These are phyloP conservation scores for Macrotus californicus DNA, from an alignment of 2,113 vertebrate genomes.

Conservation along the genomic window DNA sequence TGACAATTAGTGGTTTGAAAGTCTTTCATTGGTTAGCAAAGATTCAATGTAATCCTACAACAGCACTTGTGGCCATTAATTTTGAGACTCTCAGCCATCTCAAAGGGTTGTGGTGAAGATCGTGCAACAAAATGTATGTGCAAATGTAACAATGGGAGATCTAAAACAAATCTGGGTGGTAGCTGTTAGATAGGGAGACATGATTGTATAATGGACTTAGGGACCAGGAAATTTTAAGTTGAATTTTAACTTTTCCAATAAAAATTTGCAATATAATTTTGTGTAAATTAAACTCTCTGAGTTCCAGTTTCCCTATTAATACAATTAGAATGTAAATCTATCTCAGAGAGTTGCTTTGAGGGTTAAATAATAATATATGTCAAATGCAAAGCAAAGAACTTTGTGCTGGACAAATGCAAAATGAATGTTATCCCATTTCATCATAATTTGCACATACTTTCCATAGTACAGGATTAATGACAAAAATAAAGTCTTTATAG, in stretches of 20 bases:
- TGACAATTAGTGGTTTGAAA: not conserved
- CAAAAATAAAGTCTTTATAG: not conserved
- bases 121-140: not conserved
- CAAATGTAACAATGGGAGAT: not conserved
- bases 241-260: constrained; percentile 18
- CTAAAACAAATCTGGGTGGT: not conserved
- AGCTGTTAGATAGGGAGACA: not conserved
- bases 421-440: not conserved
- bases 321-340: not conserved
- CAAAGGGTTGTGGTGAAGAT: not conserved
- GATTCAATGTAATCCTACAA: not conserved
- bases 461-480: not conserved
- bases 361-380: constrained; percentile 30
- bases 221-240: not conserved
- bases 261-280: constrained; percentile 29
- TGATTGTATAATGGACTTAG: not conserved
- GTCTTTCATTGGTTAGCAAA: not conserved
- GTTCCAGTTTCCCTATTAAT: constrained; percentile 11
- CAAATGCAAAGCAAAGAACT: constrained; percentile 31
- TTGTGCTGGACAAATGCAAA: not conserved
- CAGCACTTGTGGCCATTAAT: not conserved
- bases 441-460: not conserved
- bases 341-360: not conserved
- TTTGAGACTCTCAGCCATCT: not conserved
- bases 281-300: constrained; percentile 9